A percentile compares a stretch with the other conserved stretches of the same genome.
Conservation (phyloP, 2,113 vertebrate species). For the Coregonus clupeaformis region DNA sequence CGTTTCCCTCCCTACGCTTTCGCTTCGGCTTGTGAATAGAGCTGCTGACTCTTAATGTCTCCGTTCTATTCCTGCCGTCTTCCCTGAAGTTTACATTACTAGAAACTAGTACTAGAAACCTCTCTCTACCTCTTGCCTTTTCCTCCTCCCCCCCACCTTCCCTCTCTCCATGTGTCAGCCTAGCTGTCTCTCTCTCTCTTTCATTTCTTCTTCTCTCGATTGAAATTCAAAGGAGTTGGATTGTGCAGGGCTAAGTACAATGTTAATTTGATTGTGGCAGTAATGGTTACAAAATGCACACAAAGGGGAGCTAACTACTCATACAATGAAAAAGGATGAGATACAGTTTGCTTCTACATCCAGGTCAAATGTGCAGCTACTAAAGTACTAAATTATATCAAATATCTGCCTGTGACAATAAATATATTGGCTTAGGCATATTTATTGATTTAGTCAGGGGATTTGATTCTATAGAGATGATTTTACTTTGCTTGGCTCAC, state of each 20-base stretch:
- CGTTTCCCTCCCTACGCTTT: constrained; percentile 2
- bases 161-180: background rate
- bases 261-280: background rate
- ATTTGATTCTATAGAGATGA: constrained; percentile 19
- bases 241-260: background rate
- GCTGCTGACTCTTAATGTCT: constrained; percentile 36
- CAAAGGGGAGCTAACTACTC: background rate
- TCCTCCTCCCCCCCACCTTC: background rate
- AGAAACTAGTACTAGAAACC: constrained; percentile 7
- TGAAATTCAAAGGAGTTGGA: background rate
- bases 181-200: background rate
- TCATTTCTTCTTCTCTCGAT: background rate
- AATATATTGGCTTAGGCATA: constrained; percentile 2
- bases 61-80: constrained; percentile 27
- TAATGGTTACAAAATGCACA: background rate
- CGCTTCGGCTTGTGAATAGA: constrained; percentile 17
- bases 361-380: background rate
- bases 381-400: background rate
- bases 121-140: background rate
- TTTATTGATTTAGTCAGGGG: constrained; percentile 18
- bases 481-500: constrained; percentile 32
- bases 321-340: background rate
- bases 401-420: constrained; percentile 1
- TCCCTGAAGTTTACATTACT: constrained; percentile 25
- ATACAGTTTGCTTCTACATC: background rate